Evolutionary conservation across 2,113 vertebrate species (phyloP), one percentile per base, ranked within the genome.

Genomic region (Paradoxurus hermaphroditus): DNA sequence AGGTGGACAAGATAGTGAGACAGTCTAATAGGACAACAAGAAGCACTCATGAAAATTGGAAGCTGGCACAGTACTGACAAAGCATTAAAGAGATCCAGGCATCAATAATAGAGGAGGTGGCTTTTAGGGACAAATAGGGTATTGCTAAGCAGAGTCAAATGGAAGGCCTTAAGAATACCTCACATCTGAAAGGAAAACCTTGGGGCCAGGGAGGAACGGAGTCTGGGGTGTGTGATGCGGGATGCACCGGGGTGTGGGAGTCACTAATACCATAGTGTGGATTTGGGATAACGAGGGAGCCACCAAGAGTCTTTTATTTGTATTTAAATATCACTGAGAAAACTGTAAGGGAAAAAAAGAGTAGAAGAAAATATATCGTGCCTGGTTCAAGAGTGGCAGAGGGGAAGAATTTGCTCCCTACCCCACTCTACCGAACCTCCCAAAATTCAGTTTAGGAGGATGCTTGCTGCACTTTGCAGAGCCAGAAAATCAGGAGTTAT

Each of bases 341-440:
- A 78, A 83, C 34, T 36, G 0, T 67, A 83, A 86, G 8, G 10
- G 11, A 53, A 78, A n/a, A 51, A 86, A 96, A 75, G 34, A 84
- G 14, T 91, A 77, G 46, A 86, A 81, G 62, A 96, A 97, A 91
- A 86, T 75, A 10, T 36, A 81, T 36, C 36, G n/a, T 53, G 29
- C 19, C 39, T 81, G 36, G 7, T 63, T 41, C 44, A 46, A 78
- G 59, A 27, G 15, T 51, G 59, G 82, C 34, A 39, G 23, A 86
- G 31, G 34, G 84, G 41, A 86, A 87, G 18, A 16, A 46, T 77
- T 67, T 77, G 2, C 36, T 84, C 34, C 59, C 53, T 19, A 18
- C 4, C 15, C 18, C 23, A 16, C 13, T 41, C 39, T 44, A 75
- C 1, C n/a, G 7, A 1, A 27, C 21, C 31, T 62, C 65, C 34